Evolutionary conservation across 2,797 vertebrate genomes (phyloP), one percentile per base, ranked within the genome.

Genomic region (Amphiprion clarkii): DNA sequence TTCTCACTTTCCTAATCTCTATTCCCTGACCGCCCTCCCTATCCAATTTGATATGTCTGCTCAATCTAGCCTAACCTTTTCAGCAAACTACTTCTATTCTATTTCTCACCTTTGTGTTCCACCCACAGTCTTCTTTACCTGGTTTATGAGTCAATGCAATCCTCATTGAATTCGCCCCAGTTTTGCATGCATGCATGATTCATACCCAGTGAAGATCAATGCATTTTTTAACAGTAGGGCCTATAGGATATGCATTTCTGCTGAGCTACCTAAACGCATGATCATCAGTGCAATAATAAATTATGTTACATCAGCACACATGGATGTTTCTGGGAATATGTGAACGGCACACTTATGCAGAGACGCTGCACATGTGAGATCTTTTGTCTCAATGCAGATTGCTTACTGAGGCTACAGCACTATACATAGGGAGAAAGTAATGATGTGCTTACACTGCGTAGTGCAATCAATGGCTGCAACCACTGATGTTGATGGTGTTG

Each of bases 1-100:
- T 55, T 79, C 59, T 77, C 67, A 46, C 68, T 83, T 66, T 74
- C 62, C 29, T 81, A 76, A 87, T 87, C 79, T 84, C 40, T 67
- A 59, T 68, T 84, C 71, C 68, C 79, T 40, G 74, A 64, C 65
- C 67, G 66, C 12, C 25, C 21, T 53, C 65, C 33, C 56, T 31
- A 53, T 78, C 71, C 17, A 39, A 46, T 77, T 75, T 82, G 62
- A 75, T 79, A 76, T 61, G 14, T 66, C 61, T 58, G 51, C n/a
- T 63, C 42, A 77, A 67, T 76, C 64, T 61, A 14, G 17, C n/a
- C 12, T 71, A 68, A 5, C 17, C 3, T 49, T 76, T 67, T 51
- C n/a, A 56, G 19, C 17, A 44, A 13, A 21, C 16, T 36, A n/a
- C 31, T 63, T 74, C n/a, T 36, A 1, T 49, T 68, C 33, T 52